These are phyloP conservation scores for Medauroidea extradentata DNA, from an alignment of 1,140 invertebrate genomes.

Conservation along the genomic window DNA sequence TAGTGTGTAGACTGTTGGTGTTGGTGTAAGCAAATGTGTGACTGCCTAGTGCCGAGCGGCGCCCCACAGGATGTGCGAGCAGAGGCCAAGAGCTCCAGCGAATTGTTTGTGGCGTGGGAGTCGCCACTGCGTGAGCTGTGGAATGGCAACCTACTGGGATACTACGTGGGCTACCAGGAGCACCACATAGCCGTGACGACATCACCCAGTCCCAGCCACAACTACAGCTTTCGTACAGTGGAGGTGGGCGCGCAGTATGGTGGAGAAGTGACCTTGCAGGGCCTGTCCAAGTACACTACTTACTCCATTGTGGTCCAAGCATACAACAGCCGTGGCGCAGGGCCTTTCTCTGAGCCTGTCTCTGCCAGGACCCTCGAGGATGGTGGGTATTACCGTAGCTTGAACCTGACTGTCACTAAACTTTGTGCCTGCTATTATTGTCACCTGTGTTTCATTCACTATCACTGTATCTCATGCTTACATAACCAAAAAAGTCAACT, in stretches of 20 bases:
- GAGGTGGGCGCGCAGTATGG: constrained; percentile 60
- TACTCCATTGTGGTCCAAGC: constrained; percentile 89
- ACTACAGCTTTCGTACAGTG: constrained; percentile 52
- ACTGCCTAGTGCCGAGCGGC: constrained; percentile 71
- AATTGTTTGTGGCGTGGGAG: constrained; percentile 84
- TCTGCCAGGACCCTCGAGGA: constrained; percentile 82
- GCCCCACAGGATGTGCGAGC: constrained; percentile 79
- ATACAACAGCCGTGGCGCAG: constrained; percentile 85
- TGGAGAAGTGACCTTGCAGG: constrained; percentile 58
- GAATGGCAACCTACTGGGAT: constrained; percentile 89
- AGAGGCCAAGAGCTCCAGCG: constrained; percentile 83
- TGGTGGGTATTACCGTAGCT: too few species aligned
- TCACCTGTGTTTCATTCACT: too few species aligned
- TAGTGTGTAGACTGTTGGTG: too few species aligned
- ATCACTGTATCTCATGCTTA: too few species aligned
- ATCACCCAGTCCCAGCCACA: constrained; percentile 3
- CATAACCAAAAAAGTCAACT: too few species aligned
- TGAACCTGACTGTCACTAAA: too few species aligned
- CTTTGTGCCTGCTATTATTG: too few species aligned
- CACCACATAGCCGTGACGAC: constrained; percentile 25
- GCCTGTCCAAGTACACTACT: constrained; percentile 78
- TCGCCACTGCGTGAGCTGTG: constrained; percentile 80
- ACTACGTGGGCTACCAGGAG: constrained; percentile 86
- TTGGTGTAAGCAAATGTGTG: too few species aligned
- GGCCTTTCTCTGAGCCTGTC: constrained; percentile 78